Base-by-base conservation (phyloP, 2,797 vertebrate genomes). In the Dendrocincla fuliginosa region DNA sequence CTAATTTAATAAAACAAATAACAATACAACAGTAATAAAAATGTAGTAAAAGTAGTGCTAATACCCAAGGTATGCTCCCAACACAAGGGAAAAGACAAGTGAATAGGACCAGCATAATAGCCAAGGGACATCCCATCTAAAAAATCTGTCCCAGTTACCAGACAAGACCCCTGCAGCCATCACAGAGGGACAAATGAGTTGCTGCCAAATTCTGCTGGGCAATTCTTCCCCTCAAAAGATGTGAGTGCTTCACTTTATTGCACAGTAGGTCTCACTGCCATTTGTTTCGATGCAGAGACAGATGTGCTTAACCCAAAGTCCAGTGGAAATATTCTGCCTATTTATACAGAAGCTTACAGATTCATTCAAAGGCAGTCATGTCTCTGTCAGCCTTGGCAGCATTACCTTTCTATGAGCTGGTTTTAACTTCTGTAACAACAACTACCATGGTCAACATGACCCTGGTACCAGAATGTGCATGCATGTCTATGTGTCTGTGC, bases 291-390 rank as follows among this genome's bases (percentile, higher is more conserved):
- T 16, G 71, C 71, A 75, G 52, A 67, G 64, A 44, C 44, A 80
- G 67, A 46, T 7, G 33, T 24, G 67, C 63, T 91, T 82, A 82
- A 84, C 74, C 69, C 35, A 19, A 63, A 68, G 60, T 42, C 60
- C 64, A 59, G 64, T 1, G 49, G 46, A 67, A 87, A 65, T 30
- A 55, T 53, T 47, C 46, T 75, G 69, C 76, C 71, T 93, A 8
- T 74, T 87, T 74, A 78, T 42, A 15, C 70, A 86, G 56, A 73
- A 50, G 77, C 46, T 73, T 49, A 68, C 24, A 77, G 93, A 65
- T 81, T 13, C 84, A 42, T 57, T 79, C 65, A 65, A 86, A 96
- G 65, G 61, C 57, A 90, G 73, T 22, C n/a, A 23, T 49, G 68
- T 32, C 75, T 61, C 63, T 33, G 69, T 59, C 75, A 67, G 69